These are phyloP conservation scores for Rhinoraja longicauda DNA, from an alignment of 2,797 vertebrate genomes.

Conservation along the genomic window DNA sequence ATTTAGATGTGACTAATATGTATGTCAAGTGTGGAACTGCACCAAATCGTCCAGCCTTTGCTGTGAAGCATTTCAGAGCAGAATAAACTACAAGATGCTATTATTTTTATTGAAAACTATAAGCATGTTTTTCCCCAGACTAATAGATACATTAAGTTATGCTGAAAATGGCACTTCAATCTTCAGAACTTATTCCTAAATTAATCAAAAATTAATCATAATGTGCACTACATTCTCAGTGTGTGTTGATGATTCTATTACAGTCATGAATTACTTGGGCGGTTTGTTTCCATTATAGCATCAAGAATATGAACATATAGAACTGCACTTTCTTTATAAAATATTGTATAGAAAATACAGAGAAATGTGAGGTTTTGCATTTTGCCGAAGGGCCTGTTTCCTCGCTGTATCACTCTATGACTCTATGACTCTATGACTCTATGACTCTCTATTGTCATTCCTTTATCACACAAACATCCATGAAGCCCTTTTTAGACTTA, in stretches of 20 bases:
- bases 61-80: neutral
- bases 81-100: neutral
- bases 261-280: neutral
- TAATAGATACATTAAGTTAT: neutral
- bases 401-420: no score
- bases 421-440: no score
- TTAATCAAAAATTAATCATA: neutral
- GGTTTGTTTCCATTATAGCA: neutral
- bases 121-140: neutral
- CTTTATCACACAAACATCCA: neutral
- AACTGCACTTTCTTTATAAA: neutral
- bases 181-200: neutral
- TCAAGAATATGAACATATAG: neutral
- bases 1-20: neutral
- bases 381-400: no score
- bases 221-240: neutral
- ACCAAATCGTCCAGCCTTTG: neutral
- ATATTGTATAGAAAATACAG: no score
- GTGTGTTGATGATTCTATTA: neutral
- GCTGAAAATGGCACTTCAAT: neutral
- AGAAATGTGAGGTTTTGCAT: no score
- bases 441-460: no score
- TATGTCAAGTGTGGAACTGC: neutral
- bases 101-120: neutral
- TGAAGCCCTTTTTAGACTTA: neutral